Percentiles rank a stretch among this genome's conserved stretches.
phyloP scores from a whole-genome alignment of 1,140 invertebrate species.

The Penaeus vannamei region DNA sequence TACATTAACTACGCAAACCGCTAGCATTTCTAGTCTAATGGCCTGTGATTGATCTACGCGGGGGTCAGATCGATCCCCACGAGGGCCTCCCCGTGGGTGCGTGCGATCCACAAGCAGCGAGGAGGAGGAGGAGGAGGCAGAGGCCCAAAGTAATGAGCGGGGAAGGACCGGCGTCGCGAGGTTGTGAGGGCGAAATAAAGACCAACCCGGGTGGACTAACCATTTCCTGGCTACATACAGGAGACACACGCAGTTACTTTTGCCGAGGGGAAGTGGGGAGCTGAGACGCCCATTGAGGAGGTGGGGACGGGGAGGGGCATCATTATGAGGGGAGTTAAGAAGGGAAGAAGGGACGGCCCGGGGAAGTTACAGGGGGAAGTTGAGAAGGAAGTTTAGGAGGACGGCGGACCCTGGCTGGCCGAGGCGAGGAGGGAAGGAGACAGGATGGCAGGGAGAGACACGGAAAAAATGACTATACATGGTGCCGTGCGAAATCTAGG shows the following conservation, averaged over 20 bases:
- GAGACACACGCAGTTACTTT: conserved; percentile 41
- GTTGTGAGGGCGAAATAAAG: not conserved
- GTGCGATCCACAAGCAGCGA: no score
- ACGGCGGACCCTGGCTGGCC: not conserved
- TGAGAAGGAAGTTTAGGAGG: not conserved
- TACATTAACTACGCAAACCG: conserved; percentile 33
- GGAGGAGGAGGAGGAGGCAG: no score
- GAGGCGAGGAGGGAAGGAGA: not conserved
- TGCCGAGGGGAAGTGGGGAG: conserved; percentile 1
- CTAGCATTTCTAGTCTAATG: not conserved
- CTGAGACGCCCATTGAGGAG: no score
- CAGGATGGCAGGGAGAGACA: not conserved
- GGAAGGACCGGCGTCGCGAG: no score
- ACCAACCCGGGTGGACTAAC: conserved; percentile 5
- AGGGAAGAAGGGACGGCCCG: not conserved
- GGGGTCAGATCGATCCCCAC: no score
- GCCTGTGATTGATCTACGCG: no score
- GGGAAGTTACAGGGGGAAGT: not conserved
- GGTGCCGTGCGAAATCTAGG: no score
- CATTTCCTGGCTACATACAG: conserved; percentile 55
- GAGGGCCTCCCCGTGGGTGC: no score
- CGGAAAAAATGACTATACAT: no score
- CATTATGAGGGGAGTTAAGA: not conserved
- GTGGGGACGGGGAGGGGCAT: no score
- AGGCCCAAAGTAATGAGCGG: no score